Evolutionary conservation across 2,888 invertebrate genomes (phyloP).

Genomic region (Agrochola lota): DNA sequence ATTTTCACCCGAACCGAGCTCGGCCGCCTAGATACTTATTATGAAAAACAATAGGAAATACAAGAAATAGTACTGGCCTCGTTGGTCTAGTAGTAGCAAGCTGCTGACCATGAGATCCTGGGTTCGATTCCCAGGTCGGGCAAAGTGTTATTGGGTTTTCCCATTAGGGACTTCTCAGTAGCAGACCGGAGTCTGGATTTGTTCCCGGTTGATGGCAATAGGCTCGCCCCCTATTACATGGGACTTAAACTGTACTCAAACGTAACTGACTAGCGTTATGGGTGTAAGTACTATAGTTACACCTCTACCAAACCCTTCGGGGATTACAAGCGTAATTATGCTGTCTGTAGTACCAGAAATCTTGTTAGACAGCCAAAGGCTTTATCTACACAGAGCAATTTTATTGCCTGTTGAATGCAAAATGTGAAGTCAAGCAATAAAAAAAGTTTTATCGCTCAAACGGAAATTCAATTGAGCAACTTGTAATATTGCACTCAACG

Average conservation of each 20-base stretch:
- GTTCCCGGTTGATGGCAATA: neutral
- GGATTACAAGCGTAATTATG: neutral
- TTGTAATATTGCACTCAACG: neutral
- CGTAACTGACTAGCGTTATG: neutral
- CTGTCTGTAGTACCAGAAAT: neutral
- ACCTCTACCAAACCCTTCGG: too few species aligned
- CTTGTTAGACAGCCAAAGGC: neutral
- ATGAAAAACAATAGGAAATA: too few species aligned
- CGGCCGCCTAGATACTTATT: too few species aligned
- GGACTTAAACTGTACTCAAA: neutral
- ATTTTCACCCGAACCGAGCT: too few species aligned
- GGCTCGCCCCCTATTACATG: neutral
- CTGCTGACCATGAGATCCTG: too few species aligned
- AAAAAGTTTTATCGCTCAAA: slow-evolving; percentile 9
- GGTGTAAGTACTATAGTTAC: neutral
- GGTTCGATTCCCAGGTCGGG: too few species aligned
- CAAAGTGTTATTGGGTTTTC: neutral
- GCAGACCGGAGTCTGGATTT: neutral
- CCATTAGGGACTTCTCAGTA: neutral
- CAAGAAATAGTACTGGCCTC: too few species aligned
- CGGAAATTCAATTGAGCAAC: slow-evolving; percentile 2
- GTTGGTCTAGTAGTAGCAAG: too few species aligned
- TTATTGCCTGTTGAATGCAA: slow-evolving; percentile 14
- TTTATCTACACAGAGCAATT: neutral
- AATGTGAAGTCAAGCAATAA: neutral